phyloP scores from a whole-genome alignment of 2,888 invertebrate genomes.

The Lissonota sp. region DNA sequence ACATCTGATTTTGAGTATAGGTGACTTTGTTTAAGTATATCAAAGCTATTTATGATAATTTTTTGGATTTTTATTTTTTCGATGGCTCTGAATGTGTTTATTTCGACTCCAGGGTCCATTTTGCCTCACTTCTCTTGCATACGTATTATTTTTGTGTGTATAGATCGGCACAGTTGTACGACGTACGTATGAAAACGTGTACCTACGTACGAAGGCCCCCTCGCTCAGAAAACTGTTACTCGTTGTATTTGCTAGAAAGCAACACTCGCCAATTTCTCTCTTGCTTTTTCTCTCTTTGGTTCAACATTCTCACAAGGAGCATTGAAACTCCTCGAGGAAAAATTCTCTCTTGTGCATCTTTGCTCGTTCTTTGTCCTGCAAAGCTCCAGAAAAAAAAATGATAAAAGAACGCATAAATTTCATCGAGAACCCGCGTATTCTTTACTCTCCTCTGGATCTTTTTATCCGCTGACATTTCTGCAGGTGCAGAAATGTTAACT shows the following conservation, averaged over 20 bases:
- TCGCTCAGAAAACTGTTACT: slow-evolving; percentile 64
- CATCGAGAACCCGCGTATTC: slow-evolving; percentile 54
- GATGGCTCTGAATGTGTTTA: too few relatives aligned
- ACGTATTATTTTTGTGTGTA: slow-evolving; percentile 9
- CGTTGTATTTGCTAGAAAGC: slow-evolving; percentile 64
- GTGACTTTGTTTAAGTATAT: too few relatives aligned
- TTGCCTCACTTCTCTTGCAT: not conserved
- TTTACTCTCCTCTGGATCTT: slow-evolving; percentile 33
- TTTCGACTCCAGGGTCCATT: too few relatives aligned
- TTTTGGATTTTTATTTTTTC: too few relatives aligned
- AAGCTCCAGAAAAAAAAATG: slow-evolving; percentile 53
- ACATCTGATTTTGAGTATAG: too few relatives aligned
- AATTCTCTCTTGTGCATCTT: slow-evolving; percentile 35
- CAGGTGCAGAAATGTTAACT: too few relatives aligned
- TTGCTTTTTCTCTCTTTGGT: not conserved
- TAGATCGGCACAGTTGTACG: slow-evolving; percentile 39
- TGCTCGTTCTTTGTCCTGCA: slow-evolving; percentile 55
- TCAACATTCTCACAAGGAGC: not conserved
- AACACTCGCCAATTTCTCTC: slow-evolving; percentile 48
- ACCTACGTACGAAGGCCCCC: slow-evolving; percentile 39
- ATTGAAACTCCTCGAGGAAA: not conserved
- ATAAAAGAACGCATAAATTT: slow-evolving; percentile 39
- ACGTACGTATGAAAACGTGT: slow-evolving; percentile 56
- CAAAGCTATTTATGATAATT: too few relatives aligned
- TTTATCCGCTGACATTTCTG: too few relatives aligned